phyloP scores from a whole-genome alignment of 2,113 vertebrate genomes.

The Phyllostomus hastatus region DNA sequence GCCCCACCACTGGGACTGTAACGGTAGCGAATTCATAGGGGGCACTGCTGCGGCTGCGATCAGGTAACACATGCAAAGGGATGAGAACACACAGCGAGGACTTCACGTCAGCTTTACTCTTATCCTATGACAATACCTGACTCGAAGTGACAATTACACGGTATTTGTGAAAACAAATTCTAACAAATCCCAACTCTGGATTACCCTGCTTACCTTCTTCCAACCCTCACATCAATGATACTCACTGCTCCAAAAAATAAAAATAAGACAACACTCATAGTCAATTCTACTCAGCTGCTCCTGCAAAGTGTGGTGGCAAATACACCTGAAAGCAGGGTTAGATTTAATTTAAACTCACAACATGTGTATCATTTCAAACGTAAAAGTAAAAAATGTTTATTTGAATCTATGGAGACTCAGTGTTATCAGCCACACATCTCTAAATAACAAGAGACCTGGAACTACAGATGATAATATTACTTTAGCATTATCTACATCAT shows the following conservation, averaged over 20 bases:
- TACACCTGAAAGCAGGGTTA: not conserved
- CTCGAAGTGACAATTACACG: not conserved
- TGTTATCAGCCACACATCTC: not conserved
- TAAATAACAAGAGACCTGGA: not conserved
- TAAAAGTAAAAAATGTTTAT: not conserved
- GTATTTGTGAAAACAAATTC: not conserved
- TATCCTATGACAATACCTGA: not conserved
- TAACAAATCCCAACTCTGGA: conserved; percentile 20
- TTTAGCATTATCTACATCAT: not conserved
- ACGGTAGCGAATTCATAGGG: not conserved
- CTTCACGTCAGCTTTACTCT: not conserved
- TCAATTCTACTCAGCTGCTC: not conserved
- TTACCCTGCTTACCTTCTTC: not conserved
- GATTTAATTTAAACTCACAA: not conserved
- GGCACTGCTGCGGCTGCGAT: not conserved
- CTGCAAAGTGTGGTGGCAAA: not conserved
- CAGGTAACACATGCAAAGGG: not conserved
- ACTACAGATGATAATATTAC: not conserved
- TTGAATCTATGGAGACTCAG: not conserved
- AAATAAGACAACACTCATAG: not conserved
- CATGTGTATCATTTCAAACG: not conserved
- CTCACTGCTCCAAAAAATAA: not conserved
- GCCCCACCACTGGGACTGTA: not conserved
- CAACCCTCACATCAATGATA: conserved; percentile 1
- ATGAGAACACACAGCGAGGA: not conserved